These are phyloP conservation scores for Spodoptera litura DNA, from an alignment of 1,140 invertebrate genomes.

Conservation along the genomic window DNA sequence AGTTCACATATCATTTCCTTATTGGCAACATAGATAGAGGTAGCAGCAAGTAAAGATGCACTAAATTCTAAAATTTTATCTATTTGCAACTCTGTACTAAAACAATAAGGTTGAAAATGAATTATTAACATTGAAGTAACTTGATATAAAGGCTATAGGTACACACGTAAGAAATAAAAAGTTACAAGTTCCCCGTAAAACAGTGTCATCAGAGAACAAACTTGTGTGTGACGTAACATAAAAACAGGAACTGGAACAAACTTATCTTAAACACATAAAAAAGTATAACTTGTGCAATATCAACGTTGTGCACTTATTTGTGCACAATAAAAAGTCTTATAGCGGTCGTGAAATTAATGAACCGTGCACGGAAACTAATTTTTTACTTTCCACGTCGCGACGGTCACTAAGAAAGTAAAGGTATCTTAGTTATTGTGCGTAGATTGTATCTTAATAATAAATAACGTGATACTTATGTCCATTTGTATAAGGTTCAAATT, in stretches of 20 bases:
- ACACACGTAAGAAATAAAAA: slow-evolving; percentile 12
- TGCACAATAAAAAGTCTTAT: slow-evolving; percentile 42
- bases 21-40: background rate
- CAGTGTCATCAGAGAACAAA: slow-evolving; percentile 10
- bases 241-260: slow-evolving; percentile 49
- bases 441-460: slow-evolving; percentile 13
- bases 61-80: no score
- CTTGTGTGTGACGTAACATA: slow-evolving; percentile 48
- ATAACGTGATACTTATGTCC: background rate
- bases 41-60: no score
- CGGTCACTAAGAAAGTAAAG: slow-evolving; percentile 26
- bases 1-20: slow-evolving; percentile 13
- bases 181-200: slow-evolving; percentile 4
- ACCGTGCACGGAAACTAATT: slow-evolving; percentile 54
- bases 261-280: slow-evolving; percentile 48
- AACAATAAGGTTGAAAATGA: no score
- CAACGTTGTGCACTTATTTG: slow-evolving; percentile 45
- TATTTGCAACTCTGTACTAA: no score
- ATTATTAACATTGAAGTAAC: no score
- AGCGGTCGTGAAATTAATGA: slow-evolving; percentile 53
- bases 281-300: slow-evolving; percentile 48
- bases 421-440: background rate
- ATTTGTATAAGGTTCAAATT: no score
- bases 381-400: slow-evolving; percentile 44
- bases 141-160: no score